Evolutionary conservation across 2,797 vertebrate genomes (phyloP).

Genomic region (Heliangelus exortis): DNA sequence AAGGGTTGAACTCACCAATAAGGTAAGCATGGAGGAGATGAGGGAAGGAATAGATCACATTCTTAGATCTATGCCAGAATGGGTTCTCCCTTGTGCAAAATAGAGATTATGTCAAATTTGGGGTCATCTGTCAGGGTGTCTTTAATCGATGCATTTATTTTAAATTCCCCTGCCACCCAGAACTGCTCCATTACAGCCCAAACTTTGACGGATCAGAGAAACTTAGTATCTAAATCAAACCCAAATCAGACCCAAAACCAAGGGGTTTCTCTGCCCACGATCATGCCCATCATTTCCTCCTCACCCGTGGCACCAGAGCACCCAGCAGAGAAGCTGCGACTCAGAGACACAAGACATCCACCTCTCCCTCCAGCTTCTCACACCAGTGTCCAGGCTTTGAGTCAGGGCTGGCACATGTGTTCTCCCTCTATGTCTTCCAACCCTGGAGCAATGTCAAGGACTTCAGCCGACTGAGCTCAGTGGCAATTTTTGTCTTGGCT

Average conservation of each 20-base stretch:
- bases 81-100: neutral
- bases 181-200: neutral
- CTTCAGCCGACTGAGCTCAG: neutral
- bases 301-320: neutral
- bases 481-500: neutral
- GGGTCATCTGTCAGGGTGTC: neutral
- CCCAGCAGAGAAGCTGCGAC: neutral
- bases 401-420: neutral
- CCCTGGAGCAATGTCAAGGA: neutral
- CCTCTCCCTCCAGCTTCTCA: neutral
- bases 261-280: neutral
- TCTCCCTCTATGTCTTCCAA: neutral
- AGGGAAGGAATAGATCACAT: neutral
- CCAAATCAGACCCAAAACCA: neutral
- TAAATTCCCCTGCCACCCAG: neutral
- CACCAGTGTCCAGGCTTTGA: neutral
- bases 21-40: neutral
- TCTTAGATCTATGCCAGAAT: neutral
- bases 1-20: neutral
- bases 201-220: neutral
- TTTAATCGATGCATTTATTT: neutral
- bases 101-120: neutral
- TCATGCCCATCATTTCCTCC: rapidly evolving
- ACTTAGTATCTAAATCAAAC: neutral
- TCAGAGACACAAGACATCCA: neutral